A percentile compares a stretch with the other conserved stretches of the same genome.
Conservation (phyloP, 2,888 invertebrate species). For the Pristionchus mayeri region DNA sequence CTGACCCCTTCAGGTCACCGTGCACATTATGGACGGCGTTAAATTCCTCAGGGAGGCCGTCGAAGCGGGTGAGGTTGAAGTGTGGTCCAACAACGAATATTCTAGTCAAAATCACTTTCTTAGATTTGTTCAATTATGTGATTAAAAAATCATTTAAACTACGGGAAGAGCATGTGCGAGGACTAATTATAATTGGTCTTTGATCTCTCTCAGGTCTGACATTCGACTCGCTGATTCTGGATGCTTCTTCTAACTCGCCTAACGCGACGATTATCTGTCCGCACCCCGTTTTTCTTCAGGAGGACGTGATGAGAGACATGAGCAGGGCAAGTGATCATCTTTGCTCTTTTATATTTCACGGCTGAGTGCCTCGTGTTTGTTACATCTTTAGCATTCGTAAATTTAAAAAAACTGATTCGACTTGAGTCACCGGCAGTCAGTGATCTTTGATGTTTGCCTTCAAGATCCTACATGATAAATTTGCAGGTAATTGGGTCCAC, state of each 20-base stretch:
- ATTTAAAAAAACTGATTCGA: not conserved
- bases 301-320: not conserved
- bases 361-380: no score
- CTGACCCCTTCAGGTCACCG: not conserved
- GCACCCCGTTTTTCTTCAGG: not conserved
- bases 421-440: not conserved
- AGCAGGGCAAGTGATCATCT: not conserved
- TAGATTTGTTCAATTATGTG: not conserved
- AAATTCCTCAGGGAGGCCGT: not conserved
- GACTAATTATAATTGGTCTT: not conserved
- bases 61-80: not conserved
- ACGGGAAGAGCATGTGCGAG: not conserved
- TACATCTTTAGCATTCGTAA: no score
- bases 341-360: no score
- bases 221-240: not conserved
- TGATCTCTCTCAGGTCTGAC: not conserved
- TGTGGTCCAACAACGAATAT: no score
- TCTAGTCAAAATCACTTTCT: no score
- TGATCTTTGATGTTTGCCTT: no score
- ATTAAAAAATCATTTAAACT: not conserved
- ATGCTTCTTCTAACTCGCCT: not conserved
- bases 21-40: not conserved
- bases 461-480: not conserved
- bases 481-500: not conserved
- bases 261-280: not conserved